phyloP scores from a whole-genome alignment of 2,113 vertebrate species.

The Burhinus oedicnemus region DNA sequence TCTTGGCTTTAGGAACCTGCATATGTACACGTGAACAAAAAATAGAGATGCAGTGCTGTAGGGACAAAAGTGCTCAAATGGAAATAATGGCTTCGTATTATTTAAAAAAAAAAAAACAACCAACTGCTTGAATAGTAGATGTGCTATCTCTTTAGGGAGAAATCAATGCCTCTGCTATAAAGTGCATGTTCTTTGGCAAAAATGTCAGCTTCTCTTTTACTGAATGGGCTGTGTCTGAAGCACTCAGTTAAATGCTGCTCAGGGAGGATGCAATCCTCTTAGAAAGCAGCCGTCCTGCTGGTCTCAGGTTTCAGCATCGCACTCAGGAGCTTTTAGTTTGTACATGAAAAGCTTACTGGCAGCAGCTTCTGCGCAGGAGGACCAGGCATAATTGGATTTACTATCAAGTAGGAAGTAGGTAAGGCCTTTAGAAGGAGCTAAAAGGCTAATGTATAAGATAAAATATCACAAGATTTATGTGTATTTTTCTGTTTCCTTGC shows the following conservation, averaged over 20 bases:
- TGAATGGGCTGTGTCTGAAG: background rate
- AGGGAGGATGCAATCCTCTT: background rate
- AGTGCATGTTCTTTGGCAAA: background rate
- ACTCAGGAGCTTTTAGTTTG: background rate
- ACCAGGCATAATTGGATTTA: conserved; percentile 13
- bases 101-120: too few species aligned
- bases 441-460: background rate
- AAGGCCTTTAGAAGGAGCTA: background rate
- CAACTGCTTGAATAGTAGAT: background rate
- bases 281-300: background rate
- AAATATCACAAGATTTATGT: background rate
- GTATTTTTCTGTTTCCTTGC: background rate
- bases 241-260: background rate
- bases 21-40: background rate
- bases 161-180: background rate
- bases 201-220: background rate
- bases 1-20: background rate
- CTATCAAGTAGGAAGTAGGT: background rate
- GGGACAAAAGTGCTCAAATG: background rate
- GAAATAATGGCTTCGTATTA: background rate
- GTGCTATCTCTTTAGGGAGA: background rate
- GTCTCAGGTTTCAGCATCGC: background rate
- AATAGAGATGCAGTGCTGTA: background rate
- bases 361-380: accelerated
- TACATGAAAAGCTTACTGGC: background rate